These are phyloP conservation scores for Xylota segnis DNA, from an alignment of 2,888 invertebrate species.

Conservation along the genomic window DNA sequence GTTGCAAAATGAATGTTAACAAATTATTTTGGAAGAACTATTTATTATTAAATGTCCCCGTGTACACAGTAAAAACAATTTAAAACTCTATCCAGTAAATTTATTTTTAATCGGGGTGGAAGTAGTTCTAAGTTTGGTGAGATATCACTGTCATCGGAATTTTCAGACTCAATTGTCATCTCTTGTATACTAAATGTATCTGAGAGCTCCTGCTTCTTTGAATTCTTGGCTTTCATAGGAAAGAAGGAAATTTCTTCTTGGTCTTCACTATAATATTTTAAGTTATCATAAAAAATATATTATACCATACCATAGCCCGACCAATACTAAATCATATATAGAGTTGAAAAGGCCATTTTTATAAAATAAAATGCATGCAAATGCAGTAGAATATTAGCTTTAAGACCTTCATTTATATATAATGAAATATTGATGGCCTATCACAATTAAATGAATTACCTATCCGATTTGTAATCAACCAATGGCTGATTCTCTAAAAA, in stretches of 20 bases:
- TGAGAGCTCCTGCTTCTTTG: constrained; percentile 80
- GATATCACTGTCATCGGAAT: constrained; percentile 83
- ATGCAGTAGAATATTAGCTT: too few relatives aligned
- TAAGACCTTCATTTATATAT: too few relatives aligned
- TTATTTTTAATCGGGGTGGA: constrained; percentile 81
- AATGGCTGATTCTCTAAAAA: constrained; percentile 83
- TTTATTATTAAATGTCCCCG: constrained; percentile 54
- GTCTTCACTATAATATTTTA: constrained; percentile 80
- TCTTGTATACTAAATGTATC: constrained; percentile 85
- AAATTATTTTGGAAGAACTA: not conserved
- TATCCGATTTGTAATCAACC: constrained; percentile 84
- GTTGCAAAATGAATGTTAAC: not conserved
- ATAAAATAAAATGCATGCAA: too few relatives aligned
- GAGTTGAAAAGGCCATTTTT: too few relatives aligned
- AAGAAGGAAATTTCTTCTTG: constrained; percentile 84
- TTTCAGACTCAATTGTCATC: constrained; percentile 84
- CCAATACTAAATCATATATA: not conserved
- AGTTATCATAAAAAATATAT: not conserved
- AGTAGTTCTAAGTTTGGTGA: constrained; percentile 84
- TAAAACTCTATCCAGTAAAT: constrained; percentile 78
- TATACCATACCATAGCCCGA: not conserved
- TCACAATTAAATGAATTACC: constrained; percentile 69
- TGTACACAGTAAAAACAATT: constrained; percentile 78
- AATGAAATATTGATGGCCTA: not conserved
- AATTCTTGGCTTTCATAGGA: constrained; percentile 81